Conservation (phyloP, 2,888 invertebrate genomes). For the Cecidostiba fungosa region DNA sequence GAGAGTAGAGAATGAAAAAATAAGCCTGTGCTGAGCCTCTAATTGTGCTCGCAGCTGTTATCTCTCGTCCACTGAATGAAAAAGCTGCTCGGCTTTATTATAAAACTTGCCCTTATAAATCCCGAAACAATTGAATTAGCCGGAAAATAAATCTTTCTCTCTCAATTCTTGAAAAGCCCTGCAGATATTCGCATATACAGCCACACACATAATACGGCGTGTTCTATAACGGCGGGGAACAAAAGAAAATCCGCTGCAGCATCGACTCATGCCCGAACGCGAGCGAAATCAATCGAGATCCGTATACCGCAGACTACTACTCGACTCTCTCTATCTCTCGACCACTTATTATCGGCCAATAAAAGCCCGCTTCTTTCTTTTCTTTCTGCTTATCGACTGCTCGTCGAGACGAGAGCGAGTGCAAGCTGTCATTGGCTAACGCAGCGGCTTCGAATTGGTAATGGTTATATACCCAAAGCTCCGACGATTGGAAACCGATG, state of each 20-base stretch:
- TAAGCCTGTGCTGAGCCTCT: neutral
- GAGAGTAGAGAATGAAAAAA: neutral
- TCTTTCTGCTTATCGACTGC: neutral
- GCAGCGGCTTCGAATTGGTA: slow-evolving; percentile 40
- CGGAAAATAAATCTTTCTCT: neutral
- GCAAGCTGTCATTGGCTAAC: slow-evolving; percentile 34
- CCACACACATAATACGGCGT: neutral
- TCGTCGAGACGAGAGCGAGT: neutral
- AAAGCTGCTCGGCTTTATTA: slow-evolving; percentile 13
- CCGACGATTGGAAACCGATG: slow-evolving; percentile 24
- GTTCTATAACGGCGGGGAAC: neutral
- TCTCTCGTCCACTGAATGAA: neutral
- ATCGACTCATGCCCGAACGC: neutral
- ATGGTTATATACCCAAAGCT: slow-evolving; percentile 21
- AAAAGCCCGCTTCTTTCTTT: slow-evolving; percentile 20
- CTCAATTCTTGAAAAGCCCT: neutral
- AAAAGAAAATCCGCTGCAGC: slow-evolving; percentile 27
- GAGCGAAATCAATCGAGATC: slow-evolving; percentile 46
- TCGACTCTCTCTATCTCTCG: slow-evolving; percentile 2
- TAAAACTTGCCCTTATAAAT: slow-evolving; percentile 10
- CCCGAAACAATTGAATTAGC: slow-evolving; percentile 25
- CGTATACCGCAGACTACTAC: neutral
- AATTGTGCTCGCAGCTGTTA: neutral
- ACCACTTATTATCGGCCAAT: slow-evolving; percentile 59
- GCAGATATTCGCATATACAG: neutral